A percentile compares a stretch with the other conserved stretches of the same genome.
phyloP scores from a whole-genome alignment of 1,140 invertebrate species.

The Wiebesia pumilae region DNA sequence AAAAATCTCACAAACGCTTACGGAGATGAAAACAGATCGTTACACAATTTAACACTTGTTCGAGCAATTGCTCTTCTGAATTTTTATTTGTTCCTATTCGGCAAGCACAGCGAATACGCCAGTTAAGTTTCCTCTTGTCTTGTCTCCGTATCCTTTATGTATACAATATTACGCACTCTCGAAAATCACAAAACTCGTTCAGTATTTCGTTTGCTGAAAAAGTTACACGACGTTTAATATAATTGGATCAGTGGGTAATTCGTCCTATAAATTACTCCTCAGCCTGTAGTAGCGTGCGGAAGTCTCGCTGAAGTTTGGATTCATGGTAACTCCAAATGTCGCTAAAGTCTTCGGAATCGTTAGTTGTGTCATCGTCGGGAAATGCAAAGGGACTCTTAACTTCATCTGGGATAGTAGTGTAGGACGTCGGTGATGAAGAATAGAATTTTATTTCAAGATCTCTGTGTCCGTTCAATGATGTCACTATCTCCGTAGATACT shows the following conservation, averaged over 20 bases:
- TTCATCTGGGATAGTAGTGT: neutral
- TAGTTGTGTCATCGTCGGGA: constrained; percentile 57
- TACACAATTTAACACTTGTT: constrained; percentile 2
- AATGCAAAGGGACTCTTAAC: constrained; percentile 50
- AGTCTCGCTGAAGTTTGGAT: constrained; percentile 71
- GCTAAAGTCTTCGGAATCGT: constrained; percentile 65
- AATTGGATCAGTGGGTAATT: neutral
- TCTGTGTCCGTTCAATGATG: constrained; percentile 84
- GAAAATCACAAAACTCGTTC: constrained; percentile 18
- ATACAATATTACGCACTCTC: constrained; percentile 25
- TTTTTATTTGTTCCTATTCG: constrained; percentile 29
- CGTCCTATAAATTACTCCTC: constrained; percentile 63
- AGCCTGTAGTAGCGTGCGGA: constrained; percentile 70
- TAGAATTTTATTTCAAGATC: constrained; percentile 87
- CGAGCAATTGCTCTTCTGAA: neutral
- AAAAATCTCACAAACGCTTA: neutral
- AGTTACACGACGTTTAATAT: neutral
- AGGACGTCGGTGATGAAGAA: constrained; percentile 74
- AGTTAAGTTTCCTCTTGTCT: constrained; percentile 7
- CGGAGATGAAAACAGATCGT: constrained; percentile 8
- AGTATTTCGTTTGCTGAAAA: neutral
- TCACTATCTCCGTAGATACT: constrained; percentile 86
- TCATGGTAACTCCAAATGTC: constrained; percentile 74
- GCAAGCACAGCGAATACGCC: neutral
- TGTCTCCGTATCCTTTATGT: neutral